These are phyloP conservation scores for Monochamus saltuarius DNA, from an alignment of 1,140 invertebrate genomes.

Conservation along the genomic window DNA sequence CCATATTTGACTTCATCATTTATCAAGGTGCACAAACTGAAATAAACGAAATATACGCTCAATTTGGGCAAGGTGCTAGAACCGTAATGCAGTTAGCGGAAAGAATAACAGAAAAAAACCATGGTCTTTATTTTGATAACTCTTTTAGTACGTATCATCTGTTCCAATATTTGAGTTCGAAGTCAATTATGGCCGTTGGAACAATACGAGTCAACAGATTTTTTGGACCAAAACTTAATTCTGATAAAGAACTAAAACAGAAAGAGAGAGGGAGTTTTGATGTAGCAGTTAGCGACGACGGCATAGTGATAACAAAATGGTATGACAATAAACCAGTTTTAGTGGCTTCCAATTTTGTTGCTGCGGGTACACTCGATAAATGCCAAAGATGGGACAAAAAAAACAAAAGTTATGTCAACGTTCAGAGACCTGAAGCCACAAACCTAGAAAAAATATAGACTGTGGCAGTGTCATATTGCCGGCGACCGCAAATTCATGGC, in stretches of 20 bases:
- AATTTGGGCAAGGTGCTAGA: constrained; percentile 18
- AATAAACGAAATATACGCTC: constrained; percentile 25
- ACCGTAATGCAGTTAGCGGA: constrained; percentile 24
- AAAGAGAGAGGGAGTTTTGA: constrained; percentile 19
- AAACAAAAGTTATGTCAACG: constrained; percentile 41
- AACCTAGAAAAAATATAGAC: too few relatives aligned
- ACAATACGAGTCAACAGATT: constrained; percentile 49
- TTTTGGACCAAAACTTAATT: constrained; percentile 42
- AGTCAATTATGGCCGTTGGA: constrained; percentile 43
- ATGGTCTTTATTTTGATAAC: constrained; percentile 36
- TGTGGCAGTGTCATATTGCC: too few relatives aligned
- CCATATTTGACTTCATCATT: constrained; percentile 28
- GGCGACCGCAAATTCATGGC: too few relatives aligned
- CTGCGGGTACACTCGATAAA: constrained; percentile 41
- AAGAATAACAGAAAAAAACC: constrained; percentile 18
- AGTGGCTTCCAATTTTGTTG: constrained; percentile 53
- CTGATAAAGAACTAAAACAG: constrained; percentile 39
- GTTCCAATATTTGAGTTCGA: constrained; percentile 36
- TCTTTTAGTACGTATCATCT: constrained; percentile 50
- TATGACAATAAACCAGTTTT: constrained; percentile 48
- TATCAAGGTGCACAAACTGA: constrained; percentile 36
- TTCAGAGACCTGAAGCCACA: too few relatives aligned
- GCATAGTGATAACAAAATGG: constrained; percentile 24
- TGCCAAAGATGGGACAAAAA: constrained; percentile 41
- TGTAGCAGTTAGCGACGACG: constrained; percentile 15